Base-by-base conservation (phyloP, 2,113 vertebrate species). In the Enhydra lutris region DNA sequence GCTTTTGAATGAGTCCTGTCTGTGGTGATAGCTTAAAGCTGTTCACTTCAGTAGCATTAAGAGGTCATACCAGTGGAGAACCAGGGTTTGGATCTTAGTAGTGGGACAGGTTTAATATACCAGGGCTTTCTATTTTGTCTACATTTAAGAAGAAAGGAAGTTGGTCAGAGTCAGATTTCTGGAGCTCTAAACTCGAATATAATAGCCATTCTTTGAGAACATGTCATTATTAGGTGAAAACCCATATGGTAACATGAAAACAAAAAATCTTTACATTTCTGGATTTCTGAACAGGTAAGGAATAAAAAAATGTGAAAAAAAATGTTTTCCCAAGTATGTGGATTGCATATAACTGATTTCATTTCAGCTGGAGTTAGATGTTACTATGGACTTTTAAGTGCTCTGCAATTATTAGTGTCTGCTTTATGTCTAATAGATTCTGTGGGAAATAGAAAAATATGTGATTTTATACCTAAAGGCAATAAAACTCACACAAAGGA, bases 281-380 rank as follows among this genome's bases (percentile, higher is more conserved):
- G 63, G 2, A 73, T 94, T 97, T 95, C 55, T 80, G 80, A 80
- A 67, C 67, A 67, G 76, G 18, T 88, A 80, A 96, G 81, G 52
- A 92, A 74, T n/a, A 24, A 83, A 29, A 29, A 94, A 23, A 69
- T 74, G 4, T 55, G 57, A 69, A 29, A 15, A 47, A 84, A 74
- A 91, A 73, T 26, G 12, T 78, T 96, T 93, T 42, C 76, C 34
- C 7, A 73, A 78, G 3, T 94, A 57, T 57, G 57, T 94, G 84
- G 36, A 61, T 50, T 97, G 20, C 52, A 36, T 63, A 26, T 86
- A 78, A 76, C 47, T 14, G 12, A 26, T 83, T 91, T 91, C 63
- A 29, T 67, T 88, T 93, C 57, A 88, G 12, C 78, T 80, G 52
- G 71, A 47, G 34, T 76, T 93, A 79, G 45, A 34, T 65, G 13